Evolutionary conservation across 2,113 vertebrate species (phyloP), one percentile per base, ranked within the genome.

Genomic region (Cairina moschata): DNA sequence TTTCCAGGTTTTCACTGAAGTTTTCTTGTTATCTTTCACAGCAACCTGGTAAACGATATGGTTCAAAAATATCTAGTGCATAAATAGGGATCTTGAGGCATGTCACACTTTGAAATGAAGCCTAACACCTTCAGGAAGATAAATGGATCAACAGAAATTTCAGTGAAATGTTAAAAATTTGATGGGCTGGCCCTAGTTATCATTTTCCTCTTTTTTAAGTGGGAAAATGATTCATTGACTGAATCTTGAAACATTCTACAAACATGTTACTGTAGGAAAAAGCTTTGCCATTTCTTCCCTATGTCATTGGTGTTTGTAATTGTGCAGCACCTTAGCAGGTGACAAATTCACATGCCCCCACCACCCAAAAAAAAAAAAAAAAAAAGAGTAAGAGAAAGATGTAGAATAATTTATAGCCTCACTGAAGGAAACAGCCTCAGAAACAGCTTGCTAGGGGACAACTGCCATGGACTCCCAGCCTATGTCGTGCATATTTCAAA

Each of bases 401-500:
- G 9, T 28, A 88, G 25, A 76, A 71, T 90, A 93, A 94, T 75
- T 91, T 8, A 34, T 55, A 21, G 67, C 63, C 56, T 93, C 34
- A 48, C 74, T 48, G 40, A 75, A 87, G 63, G 26, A 83, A 96
- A 75, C 62, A 88, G 73, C 54, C 79, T 88, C 83, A 72, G 73
- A 86, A 95, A 94, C 93, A 97, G 88, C 86, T 95, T 96, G 67
- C 78, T 74, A 69, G 71, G 34, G 50, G 71, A 75, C 2, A 8
- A 91, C 83, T 95, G 88, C 73, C 72, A 59, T 56, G 83, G 92
- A 96, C 92, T 91, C 88, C 83, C 80, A 91, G 93, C 31, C 91
- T 94, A 23, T 92, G 94, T 26, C 2, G 13, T 89, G 72, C 88
- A 83, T 79, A 93, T 90, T 96, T 94, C 90, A 95, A 74, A 95